Evolutionary conservation across 2,888 invertebrate genomes (phyloP).

Genomic region (Lasioglossum zephyrum): DNA sequence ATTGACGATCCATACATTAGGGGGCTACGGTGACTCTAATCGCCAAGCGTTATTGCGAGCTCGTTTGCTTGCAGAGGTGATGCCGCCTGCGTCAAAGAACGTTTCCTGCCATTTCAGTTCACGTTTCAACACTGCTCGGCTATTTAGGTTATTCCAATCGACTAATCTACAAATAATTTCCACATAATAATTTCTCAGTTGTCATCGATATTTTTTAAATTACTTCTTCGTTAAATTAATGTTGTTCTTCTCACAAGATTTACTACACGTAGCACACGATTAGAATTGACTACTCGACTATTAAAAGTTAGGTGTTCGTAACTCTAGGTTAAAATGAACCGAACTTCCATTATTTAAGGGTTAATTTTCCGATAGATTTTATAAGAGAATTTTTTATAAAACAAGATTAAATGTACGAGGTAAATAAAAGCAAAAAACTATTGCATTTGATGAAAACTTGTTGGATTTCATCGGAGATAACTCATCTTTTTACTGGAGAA

Average conservation of each 20-base stretch:
- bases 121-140: not conserved
- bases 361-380: not conserved
- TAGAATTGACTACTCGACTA: no score
- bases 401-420: not conserved
- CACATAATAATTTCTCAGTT: no score
- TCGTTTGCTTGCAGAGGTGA: not conserved
- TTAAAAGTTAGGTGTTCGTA: no score
- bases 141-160: not conserved
- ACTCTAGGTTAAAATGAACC: not conserved
- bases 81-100: not conserved
- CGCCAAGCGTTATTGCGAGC: not conserved
- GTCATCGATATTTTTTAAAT: not conserved
- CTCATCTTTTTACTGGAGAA: not conserved
- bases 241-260: no score
- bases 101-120: not conserved
- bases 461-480: not conserved
- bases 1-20: slow-evolving; percentile 25
- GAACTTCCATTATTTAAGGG: not conserved
- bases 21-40: not conserved
- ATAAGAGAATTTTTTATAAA: no score
- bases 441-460: not conserved
- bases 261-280: no score
- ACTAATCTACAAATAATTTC: not conserved
- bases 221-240: no score
- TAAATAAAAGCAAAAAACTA: not conserved